Percentiles rank a stretch among this genome's conserved stretches.
Conservation (phyloP, 2,113 vertebrate genomes). For the Archilochus colubris region DNA sequence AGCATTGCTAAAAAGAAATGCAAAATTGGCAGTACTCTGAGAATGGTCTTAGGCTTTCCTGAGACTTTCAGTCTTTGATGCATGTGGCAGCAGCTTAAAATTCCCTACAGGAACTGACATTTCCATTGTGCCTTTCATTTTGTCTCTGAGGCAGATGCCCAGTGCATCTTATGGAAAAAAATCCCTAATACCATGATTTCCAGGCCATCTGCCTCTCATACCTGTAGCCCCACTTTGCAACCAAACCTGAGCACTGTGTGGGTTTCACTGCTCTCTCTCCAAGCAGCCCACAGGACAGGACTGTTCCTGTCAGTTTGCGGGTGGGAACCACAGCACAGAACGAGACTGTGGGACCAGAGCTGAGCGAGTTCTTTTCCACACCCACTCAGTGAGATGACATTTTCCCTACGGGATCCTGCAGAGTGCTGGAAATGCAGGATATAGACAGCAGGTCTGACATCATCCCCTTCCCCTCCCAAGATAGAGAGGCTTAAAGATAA, state of each 20-base stretch:
- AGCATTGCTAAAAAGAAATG: neutral
- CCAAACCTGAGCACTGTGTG: fast-evolving
- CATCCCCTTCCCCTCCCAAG: neutral
- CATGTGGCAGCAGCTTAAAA: neutral
- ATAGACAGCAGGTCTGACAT: neutral
- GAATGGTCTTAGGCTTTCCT: neutral
- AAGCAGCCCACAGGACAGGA: neutral
- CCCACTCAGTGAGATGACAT: neutral
- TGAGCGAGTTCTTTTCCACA: neutral
- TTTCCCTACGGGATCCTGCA: neutral
- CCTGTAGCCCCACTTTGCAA: neutral
- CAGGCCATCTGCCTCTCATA: neutral
- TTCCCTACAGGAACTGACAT: neutral
- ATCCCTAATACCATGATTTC: neutral
- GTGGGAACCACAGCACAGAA: neutral
- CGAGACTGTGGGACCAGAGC: neutral
- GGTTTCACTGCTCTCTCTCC: neutral
- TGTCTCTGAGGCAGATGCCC: neutral
- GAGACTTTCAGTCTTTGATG: neutral
- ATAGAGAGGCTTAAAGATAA: neutral
- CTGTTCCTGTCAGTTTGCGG: neutral
- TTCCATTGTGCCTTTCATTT: neutral
- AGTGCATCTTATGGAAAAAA: neutral
- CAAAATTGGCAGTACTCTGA: neutral
- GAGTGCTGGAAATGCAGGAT: neutral